Percentiles rank a stretch among this genome's conserved stretches.
Evolutionary conservation across 1,140 invertebrate genomes (phyloP).

Genomic region (Phortica variegata): DNA sequence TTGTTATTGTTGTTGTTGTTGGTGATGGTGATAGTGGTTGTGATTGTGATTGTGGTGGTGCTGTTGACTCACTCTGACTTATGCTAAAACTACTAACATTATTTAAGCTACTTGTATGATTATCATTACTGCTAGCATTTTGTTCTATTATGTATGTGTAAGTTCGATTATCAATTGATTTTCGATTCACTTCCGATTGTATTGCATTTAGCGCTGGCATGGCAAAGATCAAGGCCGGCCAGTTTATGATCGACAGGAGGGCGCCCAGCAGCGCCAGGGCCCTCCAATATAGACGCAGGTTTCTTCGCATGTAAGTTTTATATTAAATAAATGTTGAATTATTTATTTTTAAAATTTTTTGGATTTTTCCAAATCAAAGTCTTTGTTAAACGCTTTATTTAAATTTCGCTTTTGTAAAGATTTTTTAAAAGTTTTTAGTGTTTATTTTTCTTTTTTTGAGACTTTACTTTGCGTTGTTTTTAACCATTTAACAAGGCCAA

Average conservation of each 20-base stretch:
- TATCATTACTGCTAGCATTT: background rate
- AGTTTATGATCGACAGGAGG: conserved; percentile 52
- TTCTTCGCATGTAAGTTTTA: conserved; percentile 56
- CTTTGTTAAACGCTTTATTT: background rate
- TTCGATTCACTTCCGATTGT: conserved; percentile 14
- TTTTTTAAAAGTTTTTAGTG: conserved; percentile 4
- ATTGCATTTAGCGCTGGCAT: conserved; percentile 34
- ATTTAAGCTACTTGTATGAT: background rate
- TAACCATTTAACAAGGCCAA: no score
- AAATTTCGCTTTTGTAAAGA: background rate
- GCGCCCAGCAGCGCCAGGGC: conserved; percentile 57
- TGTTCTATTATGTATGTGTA: conserved; percentile 2
- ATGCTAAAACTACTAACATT: background rate
- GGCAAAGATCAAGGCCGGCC: conserved; percentile 41
- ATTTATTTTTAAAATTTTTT: conserved; percentile 6
- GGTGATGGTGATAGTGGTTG: no score
- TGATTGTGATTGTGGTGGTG: conserved; percentile 1
- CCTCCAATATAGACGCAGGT: conserved; percentile 55
- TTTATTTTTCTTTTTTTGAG: conserved; percentile 7
- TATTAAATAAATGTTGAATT: conserved; percentile 22
- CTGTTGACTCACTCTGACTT: no score
- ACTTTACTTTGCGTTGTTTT: conserved; percentile 8
- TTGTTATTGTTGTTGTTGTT: conserved; percentile 13
- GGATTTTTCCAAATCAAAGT: conserved; percentile 12
- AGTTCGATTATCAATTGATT: conserved; percentile 5